A percentile compares a stretch with the other conserved stretches of the same genome.
Evolutionary conservation across 2,113 vertebrate species (phyloP).

Genomic region (Pygoscelis antarcticus): DNA sequence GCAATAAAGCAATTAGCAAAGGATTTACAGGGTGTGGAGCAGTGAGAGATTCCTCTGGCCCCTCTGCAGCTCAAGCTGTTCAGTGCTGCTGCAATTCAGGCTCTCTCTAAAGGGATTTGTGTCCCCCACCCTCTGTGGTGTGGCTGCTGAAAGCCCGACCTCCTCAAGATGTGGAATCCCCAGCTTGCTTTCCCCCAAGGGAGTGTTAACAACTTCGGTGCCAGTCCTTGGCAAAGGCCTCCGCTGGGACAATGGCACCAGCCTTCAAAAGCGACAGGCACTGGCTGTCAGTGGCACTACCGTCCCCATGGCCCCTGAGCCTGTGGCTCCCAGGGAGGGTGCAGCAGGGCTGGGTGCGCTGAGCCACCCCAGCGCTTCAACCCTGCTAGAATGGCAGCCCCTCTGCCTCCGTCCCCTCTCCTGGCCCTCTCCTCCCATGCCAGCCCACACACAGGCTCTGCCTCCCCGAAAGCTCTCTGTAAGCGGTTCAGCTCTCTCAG

Average conservation of each 20-base stretch:
- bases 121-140: background rate
- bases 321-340: background rate
- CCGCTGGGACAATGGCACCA: background rate
- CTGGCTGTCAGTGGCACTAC: background rate
- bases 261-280: background rate
- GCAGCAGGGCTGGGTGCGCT: background rate
- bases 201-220: slow-evolving; percentile 4
- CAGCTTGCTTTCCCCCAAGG: background rate
- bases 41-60: slow-evolving; percentile 13
- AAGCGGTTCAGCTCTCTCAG: background rate
- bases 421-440: background rate
- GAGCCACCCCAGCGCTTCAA: background rate
- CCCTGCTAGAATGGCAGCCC: background rate
- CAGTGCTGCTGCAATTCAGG: background rate
- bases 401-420: background rate
- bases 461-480: rapidly evolving
- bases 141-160: background rate
- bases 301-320: background rate
- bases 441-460: background rate
- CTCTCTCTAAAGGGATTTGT: slow-evolving; percentile 4
- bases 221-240: background rate
- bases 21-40: slow-evolving; percentile 59
- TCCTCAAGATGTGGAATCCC: background rate
- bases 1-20: slow-evolving; percentile 66
- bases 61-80: slow-evolving; percentile 32